These are phyloP conservation scores for Quadroppia sp. DNA, from an alignment of 2,888 invertebrate species.

Conservation along the genomic window DNA sequence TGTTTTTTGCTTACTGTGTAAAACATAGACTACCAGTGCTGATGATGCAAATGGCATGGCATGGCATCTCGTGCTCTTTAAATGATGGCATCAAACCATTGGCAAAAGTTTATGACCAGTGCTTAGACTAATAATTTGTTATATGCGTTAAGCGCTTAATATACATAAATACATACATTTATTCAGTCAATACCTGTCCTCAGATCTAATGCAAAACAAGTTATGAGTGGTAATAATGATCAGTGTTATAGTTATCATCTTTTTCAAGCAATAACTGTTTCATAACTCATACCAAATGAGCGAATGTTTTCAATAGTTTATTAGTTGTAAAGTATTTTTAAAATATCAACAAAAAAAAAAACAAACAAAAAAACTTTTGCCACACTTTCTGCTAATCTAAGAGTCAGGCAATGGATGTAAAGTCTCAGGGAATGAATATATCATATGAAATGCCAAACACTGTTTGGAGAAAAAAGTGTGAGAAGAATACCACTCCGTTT, in stretches of 20 bases:
- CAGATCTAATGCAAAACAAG: not conserved
- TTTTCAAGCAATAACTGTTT: not conserved
- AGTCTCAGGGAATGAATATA: no score
- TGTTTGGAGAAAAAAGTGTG: not conserved
- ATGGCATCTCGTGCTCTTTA: conserved; percentile 9
- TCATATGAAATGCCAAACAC: not conserved
- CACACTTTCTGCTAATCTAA: conserved; percentile 26
- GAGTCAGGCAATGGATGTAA: no score
- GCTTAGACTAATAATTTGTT: not conserved
- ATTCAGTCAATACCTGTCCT: not conserved
- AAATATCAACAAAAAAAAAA: not conserved
- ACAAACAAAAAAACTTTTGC: not conserved
- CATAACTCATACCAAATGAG: conserved; percentile 6
- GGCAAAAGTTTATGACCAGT: conserved; percentile 17
- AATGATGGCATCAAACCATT: conserved; percentile 10
- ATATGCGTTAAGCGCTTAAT: not conserved
- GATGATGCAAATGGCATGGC: not conserved
- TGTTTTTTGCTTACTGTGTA: not conserved
- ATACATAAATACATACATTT: conserved; percentile 20
- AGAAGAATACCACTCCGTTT: not conserved
- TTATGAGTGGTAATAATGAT: conserved; percentile 5
- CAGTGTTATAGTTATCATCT: not conserved
- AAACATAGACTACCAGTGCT: not conserved
- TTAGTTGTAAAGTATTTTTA: not conserved
- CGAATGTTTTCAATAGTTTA: conserved; percentile 7